Base-by-base conservation (phyloP, 2,113 vertebrate species). In the Alethe castanea region DNA sequence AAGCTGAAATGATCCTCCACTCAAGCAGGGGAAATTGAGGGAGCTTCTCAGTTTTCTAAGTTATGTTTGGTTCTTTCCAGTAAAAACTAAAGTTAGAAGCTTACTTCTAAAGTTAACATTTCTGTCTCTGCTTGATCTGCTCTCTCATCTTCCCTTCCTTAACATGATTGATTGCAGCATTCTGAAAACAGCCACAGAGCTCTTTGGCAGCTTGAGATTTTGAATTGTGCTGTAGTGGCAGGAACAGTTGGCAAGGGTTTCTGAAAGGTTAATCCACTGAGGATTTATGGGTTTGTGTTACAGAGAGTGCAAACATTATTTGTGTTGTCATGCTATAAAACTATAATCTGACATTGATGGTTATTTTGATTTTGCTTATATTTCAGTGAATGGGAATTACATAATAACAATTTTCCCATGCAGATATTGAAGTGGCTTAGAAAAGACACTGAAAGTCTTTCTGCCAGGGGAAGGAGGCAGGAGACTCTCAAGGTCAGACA, bases 291-390 rank as follows among this genome's bases (percentile, higher is more conserved):
- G 82, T 88, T 95, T 88, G 76, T 82, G 85, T 90, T 83, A 83
- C 65, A 89, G 82, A 87, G 92, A 88, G 79, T 47, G 76, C 93
- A 96, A 96, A 93, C 88, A 56, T 93, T 94, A 96, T 96, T 94
- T 95, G 85, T 90, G 72, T 83, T 95, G 88, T 85, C 88, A 48
- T 88, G 88, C 94, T 53, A 93, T 91, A 96, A 95, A 95, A 81
- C 86, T 81, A 91, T 96, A 95, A 97, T 95, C 94, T 95, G 95
- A 95, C 94, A 95, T 65, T 94, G 93, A 92, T 95, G 87, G 84
- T 96, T 94, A 91, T 95, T 95, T 95, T 96, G 93, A 94, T 97
- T 91, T 92, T 97, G 87, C 93, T 90, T 95, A 50, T 91, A 80
- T 94, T 95, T 88, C 95, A 73, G 35, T 94, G 84, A 96, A 79